Percentiles rank a stretch among this genome's conserved stretches.
phyloP scores from a whole-genome alignment of 64 coral and sea anemone species.

The Hydrozoanthus tunicans region DNA sequence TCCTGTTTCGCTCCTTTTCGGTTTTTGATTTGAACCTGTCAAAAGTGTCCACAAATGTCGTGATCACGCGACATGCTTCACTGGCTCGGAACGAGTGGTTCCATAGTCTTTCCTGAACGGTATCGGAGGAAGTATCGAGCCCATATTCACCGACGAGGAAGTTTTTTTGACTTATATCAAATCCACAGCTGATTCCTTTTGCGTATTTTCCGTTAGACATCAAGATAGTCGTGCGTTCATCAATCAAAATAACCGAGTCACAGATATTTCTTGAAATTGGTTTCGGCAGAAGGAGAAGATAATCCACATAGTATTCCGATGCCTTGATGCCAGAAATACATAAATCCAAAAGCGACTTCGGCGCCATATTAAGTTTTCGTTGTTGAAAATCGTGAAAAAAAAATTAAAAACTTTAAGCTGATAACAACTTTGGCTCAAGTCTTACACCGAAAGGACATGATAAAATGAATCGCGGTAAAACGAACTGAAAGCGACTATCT shows the following conservation, averaged over 20 bases:
- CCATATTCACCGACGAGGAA: slow-evolving; percentile 43
- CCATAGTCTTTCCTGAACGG: slow-evolving; percentile 12
- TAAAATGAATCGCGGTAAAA: not conserved
- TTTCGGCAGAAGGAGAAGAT: slow-evolving; percentile 33
- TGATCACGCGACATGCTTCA: slow-evolving; percentile 19
- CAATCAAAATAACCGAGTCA: slow-evolving; percentile 31
- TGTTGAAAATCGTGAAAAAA: not conserved
- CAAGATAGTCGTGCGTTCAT: slow-evolving; percentile 4
- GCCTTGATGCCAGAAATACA: slow-evolving; percentile 48
- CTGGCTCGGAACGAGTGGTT: not conserved
- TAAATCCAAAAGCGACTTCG: slow-evolving; percentile 45
- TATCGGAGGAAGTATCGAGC: not conserved
- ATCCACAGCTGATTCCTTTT: slow-evolving; percentile 44
- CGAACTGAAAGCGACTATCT: not conserved
- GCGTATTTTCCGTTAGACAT: slow-evolving; percentile 29
- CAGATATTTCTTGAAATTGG: slow-evolving; percentile 38
- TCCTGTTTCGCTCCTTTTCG: not conserved
- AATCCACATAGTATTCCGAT: slow-evolving; percentile 34
- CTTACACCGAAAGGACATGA: not conserved
- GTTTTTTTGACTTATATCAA: slow-evolving; percentile 30
- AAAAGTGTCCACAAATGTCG: not conserved
- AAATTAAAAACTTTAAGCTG: not conserved
- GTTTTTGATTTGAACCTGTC: not conserved
- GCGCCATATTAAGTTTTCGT: not conserved
- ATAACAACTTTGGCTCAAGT: not conserved